A percentile compares a stretch with the other conserved stretches of the same genome.
These are phyloP conservation scores for Limnothrissa miodon DNA, from an alignment of 2,113 vertebrate genomes.

Conservation along the genomic window DNA sequence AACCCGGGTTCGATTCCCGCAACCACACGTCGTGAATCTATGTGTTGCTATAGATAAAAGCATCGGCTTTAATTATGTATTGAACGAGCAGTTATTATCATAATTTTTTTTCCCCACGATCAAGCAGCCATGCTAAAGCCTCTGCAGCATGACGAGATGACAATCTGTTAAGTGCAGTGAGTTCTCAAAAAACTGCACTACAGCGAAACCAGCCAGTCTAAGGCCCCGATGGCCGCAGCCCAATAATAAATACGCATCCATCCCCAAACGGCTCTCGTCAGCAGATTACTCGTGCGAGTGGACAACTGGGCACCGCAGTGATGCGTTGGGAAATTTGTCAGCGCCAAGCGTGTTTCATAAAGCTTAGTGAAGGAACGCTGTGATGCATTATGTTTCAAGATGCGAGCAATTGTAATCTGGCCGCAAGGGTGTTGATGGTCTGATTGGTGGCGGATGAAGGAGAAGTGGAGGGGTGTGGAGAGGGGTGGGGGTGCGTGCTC, in stretches of 20 bases:
- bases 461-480: neutral
- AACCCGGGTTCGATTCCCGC: too few relatives aligned
- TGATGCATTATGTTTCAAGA: neutral
- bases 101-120: too few relatives aligned
- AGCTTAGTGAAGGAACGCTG: neutral
- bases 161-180: neutral
- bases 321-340: neutral
- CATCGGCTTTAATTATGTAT: too few relatives aligned
- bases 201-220: neutral
- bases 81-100: too few relatives aligned
- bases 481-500: neutral
- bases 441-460: neutral
- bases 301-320: neutral
- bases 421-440: neutral
- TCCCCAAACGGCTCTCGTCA: neutral
- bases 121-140: neutral
- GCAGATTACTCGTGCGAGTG: neutral
- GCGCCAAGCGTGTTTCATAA: neutral
- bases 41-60: too few relatives aligned
- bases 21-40: too few relatives aligned
- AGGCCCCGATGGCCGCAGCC: neutral
- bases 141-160: neutral
- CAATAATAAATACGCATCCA: neutral
- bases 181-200: neutral
- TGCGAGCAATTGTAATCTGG: neutral